Percentiles rank a stretch among this genome's conserved stretches.
Evolutionary conservation across 2,113 vertebrate genomes (phyloP).

Genomic region (Gadus macrocephalus): DNA sequence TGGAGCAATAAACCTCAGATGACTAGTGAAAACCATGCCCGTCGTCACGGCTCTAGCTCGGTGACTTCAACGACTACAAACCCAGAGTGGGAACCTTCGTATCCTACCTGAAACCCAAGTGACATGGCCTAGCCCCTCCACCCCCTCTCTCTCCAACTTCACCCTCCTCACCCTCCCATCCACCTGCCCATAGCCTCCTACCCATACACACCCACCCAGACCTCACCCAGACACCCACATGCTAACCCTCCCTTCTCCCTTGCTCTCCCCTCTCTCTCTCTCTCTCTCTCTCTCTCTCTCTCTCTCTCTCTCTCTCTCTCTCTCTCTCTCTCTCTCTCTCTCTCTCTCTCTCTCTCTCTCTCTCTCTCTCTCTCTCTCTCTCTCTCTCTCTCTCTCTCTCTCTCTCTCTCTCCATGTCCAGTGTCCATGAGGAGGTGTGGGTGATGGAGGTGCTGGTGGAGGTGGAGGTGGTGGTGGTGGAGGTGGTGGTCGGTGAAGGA

Average conservation of each 20-base stretch:
- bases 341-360: conserved; percentile 1
- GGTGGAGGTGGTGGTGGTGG: background rate
- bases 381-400: conserved; percentile 1
- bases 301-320: conserved; percentile 20
- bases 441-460: background rate
- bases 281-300: conserved; percentile 21
- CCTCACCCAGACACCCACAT: conserved; percentile 20
- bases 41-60: conserved; percentile 65
- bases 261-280: conserved; percentile 3
- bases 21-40: conserved; percentile 65
- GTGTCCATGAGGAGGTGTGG: conserved; percentile 3
- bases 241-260: background rate
- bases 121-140: conserved; percentile 14
- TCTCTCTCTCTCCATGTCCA: conserved; percentile 20
- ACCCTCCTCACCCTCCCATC: conserved; percentile 22
- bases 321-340: conserved; percentile 13
- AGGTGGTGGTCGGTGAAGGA: conserved; percentile 28
- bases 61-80: conserved; percentile 55
- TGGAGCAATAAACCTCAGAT: conserved; percentile 58
- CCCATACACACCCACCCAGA: conserved; percentile 21
- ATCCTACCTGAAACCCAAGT: conserved; percentile 25
- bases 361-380: conserved; percentile 21
- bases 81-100: conserved; percentile 34
- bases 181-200: too few relatives aligned
- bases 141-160: conserved; percentile 16